A percentile compares a stretch with the other conserved stretches of the same genome.
These are phyloP conservation scores for Nephrotoma guestfalica DNA, from an alignment of 2,888 invertebrate genomes.

Conservation along the genomic window DNA sequence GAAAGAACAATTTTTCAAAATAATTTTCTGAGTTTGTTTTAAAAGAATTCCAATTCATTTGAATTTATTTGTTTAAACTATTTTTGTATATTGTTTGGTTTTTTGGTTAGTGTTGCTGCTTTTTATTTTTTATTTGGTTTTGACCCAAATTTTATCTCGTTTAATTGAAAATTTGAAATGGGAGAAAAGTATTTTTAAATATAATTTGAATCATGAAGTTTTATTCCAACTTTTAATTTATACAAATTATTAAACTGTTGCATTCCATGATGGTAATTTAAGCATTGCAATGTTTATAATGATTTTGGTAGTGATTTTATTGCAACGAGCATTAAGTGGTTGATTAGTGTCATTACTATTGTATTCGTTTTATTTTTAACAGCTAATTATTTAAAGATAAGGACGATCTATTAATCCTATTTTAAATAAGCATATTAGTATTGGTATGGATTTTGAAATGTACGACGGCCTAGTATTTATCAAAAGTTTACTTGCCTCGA, in stretches of 20 bases:
- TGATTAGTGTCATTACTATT: no score
- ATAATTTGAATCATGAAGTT: neutral
- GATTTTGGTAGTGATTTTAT: no score
- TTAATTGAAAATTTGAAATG: neutral
- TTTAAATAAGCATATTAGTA: no score
- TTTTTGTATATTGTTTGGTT: neutral
- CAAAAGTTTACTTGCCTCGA: no score
- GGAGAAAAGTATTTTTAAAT: neutral
- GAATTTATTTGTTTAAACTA: neutral
- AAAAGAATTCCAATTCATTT: neutral
- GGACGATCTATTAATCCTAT: no score
- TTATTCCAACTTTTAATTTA: neutral
- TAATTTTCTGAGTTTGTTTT: neutral
- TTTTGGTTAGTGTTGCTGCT: neutral
- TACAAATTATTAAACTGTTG: neutral
- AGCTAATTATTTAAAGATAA: no score
- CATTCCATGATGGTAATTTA: neutral
- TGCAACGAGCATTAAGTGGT: no score
- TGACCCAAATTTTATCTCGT: neutral
- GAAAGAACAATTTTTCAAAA: neutral
- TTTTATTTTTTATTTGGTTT: neutral
- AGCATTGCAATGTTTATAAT: no score
- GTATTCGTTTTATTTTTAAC: no score
- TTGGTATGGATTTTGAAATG: no score
- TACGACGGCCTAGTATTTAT: no score